A percentile compares a stretch with the other conserved stretches of the same genome.
Conservation (phyloP, 2,113 vertebrate species). For the Tupaia chinensis region DNA sequence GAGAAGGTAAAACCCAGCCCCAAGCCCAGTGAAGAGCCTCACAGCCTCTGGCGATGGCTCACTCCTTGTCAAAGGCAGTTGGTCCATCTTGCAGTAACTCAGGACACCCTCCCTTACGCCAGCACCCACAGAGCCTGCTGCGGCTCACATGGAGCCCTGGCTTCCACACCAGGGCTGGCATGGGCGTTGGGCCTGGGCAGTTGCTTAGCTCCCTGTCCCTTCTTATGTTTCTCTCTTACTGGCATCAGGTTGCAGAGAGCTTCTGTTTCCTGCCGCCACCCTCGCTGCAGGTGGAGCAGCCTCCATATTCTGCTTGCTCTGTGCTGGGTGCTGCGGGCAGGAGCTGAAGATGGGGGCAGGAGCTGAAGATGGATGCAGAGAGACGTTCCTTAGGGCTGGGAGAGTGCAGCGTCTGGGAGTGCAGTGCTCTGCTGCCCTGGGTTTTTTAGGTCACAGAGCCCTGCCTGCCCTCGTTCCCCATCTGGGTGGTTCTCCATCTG, state of each 20-base stretch:
- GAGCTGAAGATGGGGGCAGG: not conserved
- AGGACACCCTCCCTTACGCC: not conserved
- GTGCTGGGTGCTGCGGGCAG: not conserved
- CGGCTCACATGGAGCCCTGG: not conserved
- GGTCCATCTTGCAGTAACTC: not conserved
- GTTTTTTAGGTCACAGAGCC: not conserved
- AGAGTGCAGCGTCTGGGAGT: not conserved
- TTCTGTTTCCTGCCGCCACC: conserved; percentile 51
- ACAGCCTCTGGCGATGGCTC: not conserved
- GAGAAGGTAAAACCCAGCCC: not conserved
- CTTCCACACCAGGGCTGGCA: not conserved
- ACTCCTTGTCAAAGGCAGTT: not conserved
- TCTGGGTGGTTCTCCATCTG: no score
- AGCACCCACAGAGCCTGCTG: not conserved
- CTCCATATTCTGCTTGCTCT: not conserved
- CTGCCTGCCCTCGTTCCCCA: not conserved
- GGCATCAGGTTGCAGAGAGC: conserved; percentile 65
- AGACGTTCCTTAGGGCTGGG: not conserved
- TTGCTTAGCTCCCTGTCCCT: conserved; percentile 27
- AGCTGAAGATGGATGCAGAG: not conserved
- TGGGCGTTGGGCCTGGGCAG: not conserved
- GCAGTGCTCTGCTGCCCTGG: not conserved
- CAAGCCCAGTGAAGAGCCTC: not conserved
- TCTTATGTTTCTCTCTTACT: not conserved
- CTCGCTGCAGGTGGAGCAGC: not conserved